Evolutionary conservation across 1,140 invertebrate species (phyloP).

Genomic region (Cephus cinctus): DNA sequence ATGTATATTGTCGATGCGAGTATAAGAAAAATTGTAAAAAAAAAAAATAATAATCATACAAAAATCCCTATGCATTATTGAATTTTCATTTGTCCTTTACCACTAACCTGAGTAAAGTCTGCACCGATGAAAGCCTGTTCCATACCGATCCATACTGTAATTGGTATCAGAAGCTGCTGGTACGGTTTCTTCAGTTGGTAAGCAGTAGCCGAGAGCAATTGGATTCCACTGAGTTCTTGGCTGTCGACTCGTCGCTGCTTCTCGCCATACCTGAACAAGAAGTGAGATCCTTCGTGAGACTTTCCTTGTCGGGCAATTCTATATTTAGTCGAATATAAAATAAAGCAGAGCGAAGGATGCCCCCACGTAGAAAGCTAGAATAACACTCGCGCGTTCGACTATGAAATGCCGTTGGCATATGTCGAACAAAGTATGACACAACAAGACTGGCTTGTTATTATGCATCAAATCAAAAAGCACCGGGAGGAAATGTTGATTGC

Average conservation of each 20-base stretch:
- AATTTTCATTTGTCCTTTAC: background rate
- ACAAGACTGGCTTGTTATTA: too few species aligned
- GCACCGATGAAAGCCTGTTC: constrained; percentile 95
- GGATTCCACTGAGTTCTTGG: constrained; percentile 72
- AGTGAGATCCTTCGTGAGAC: background rate
- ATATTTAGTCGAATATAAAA: too few species aligned
- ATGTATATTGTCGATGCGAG: background rate
- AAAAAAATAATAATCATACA: background rate
- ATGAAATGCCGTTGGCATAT: too few species aligned
- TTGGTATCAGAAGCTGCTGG: constrained; percentile 89
- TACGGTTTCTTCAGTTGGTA: constrained; percentile 87
- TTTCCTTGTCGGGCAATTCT: too few species aligned
- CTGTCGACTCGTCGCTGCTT: constrained; percentile 71
- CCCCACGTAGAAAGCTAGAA: too few species aligned
- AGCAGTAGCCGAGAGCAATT: constrained; percentile 84
- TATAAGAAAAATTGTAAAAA: background rate
- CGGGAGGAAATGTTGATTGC: too few species aligned
- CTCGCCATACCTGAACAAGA: constrained; percentile 70
- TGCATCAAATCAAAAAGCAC: too few species aligned
- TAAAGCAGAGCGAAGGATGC: too few species aligned
- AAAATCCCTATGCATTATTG: background rate
- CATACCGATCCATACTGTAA: constrained; percentile 96
- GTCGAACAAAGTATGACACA: too few species aligned
- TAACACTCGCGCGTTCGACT: too few species aligned
- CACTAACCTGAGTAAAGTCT: constrained; percentile 85